Conservation (phyloP, 2,888 invertebrate genomes). For the Lepas anatifera region DNA sequence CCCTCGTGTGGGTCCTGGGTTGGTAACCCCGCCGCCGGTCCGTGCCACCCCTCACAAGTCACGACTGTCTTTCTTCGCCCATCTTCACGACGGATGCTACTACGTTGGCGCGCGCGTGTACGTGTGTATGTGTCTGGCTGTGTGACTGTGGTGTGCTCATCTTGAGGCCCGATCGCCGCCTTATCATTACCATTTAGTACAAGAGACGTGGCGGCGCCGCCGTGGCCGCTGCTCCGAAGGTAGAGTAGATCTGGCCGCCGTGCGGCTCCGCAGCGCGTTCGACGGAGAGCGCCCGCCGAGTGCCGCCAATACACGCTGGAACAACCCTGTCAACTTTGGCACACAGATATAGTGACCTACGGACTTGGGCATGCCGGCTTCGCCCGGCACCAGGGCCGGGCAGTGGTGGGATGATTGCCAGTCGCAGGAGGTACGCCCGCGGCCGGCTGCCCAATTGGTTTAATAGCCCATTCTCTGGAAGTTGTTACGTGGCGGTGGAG, state of each 20-base stretch:
- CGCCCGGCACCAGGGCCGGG: too few relatives aligned
- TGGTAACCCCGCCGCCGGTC: not conserved
- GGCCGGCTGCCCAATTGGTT: too few relatives aligned
- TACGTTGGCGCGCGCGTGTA: not conserved
- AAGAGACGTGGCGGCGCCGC: not conserved
- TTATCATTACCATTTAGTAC: not conserved
- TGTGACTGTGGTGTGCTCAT: not conserved
- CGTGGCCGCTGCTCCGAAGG: not conserved
- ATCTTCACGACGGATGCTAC: not conserved
- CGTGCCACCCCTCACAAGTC: not conserved
- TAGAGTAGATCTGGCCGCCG: not conserved
- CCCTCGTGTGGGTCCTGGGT: not conserved
- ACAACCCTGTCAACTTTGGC: too few relatives aligned
- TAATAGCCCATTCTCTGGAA: too few relatives aligned
- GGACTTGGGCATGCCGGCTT: not conserved
- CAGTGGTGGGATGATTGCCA: too few relatives aligned
- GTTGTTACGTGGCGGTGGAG: too few relatives aligned
- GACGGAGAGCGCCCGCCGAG: not conserved
- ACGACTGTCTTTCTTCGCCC: slow-evolving; percentile 5
- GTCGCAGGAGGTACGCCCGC: too few relatives aligned
- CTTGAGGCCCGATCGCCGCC: not conserved
- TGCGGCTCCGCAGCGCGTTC: not conserved
- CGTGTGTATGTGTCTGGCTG: not conserved
- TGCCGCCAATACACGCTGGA: not conserved
- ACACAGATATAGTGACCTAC: too few relatives aligned